Percentiles rank a stretch among this genome's conserved stretches.
phyloP scores from a whole-genome alignment of 2,888 invertebrate genomes.

The Drosophila neutralis region DNA sequence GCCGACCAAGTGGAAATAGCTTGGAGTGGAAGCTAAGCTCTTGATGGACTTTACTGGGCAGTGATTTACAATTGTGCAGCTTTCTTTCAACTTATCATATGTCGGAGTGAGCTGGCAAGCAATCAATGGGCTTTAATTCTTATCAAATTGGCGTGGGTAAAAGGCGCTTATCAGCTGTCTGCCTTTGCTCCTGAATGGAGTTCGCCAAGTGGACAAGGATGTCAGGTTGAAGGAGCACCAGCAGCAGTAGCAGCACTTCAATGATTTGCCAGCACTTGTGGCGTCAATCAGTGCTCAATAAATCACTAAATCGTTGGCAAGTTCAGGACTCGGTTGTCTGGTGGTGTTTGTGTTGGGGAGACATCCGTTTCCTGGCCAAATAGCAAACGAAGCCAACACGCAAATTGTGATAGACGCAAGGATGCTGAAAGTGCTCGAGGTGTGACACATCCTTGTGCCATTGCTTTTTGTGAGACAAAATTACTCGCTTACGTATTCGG shows the following conservation, averaged over 20 bases:
- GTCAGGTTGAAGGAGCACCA: conserved; percentile 18
- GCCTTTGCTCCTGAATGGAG: conserved; percentile 19
- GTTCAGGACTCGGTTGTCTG: conserved; percentile 30
- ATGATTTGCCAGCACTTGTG: conserved; percentile 63
- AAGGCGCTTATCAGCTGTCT: conserved; percentile 66
- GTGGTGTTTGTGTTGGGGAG: conserved; percentile 40
- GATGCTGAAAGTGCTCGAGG: conserved; percentile 28
- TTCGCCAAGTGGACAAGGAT: conserved; percentile 2
- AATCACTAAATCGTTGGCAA: conserved; percentile 57
- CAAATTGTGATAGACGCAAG: conserved; percentile 58
- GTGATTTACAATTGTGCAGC: conserved; percentile 64
- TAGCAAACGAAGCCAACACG: conserved; percentile 52
- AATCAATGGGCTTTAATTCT: conserved; percentile 61
- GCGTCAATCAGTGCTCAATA: conserved; percentile 68
- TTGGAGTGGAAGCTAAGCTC: conserved; percentile 42
- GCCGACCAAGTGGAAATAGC: conserved; percentile 12
- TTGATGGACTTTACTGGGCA: conserved; percentile 61
- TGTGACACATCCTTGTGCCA: conserved; percentile 28
- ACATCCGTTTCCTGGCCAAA: conserved; percentile 67
- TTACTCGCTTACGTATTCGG: conserved; percentile 23
- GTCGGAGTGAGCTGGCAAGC: conserved; percentile 38
- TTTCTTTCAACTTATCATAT: conserved; percentile 40
- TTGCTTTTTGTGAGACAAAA: conserved; percentile 34
- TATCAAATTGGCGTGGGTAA: conserved; percentile 60
- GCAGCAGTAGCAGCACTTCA: conserved; percentile 25